Evolutionary conservation across 2,113 vertebrate species (phyloP).

Genomic region (Tyrannus savana): DNA sequence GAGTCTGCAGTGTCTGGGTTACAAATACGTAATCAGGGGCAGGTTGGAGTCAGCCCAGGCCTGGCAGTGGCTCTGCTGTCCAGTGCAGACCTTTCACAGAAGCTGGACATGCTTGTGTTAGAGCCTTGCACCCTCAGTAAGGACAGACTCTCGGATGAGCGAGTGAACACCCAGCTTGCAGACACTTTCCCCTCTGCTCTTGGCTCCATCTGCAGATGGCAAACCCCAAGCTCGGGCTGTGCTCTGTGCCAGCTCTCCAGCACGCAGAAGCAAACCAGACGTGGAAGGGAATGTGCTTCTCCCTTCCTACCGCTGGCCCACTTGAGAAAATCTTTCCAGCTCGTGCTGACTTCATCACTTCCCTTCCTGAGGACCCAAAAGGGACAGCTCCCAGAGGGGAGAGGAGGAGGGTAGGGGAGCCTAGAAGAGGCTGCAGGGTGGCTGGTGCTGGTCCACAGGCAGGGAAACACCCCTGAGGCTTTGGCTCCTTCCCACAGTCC

Average conservation of each 20-base stretch:
- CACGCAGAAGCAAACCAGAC: not conserved
- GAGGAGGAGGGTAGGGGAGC: not conserved
- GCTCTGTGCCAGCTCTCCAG: not conserved
- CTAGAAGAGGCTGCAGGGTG: not conserved
- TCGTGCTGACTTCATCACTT: constrained; percentile 1
- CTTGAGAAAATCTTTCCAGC: constrained; percentile 5
- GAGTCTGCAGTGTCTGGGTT: not conserved
- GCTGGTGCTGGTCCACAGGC: not conserved
- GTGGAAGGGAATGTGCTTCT: not conserved
- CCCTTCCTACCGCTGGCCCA: not conserved
- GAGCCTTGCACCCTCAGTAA: not conserved
- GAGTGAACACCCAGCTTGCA: not conserved
- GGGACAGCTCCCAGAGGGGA: not conserved
- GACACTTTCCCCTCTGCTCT: not conserved
- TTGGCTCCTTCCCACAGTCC: not conserved
- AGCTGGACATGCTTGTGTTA: not conserved
- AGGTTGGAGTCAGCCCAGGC: not conserved
- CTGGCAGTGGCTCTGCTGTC: not conserved
- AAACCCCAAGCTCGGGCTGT: not conserved
- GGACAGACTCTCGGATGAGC: not conserved
- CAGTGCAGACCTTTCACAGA: not conserved
- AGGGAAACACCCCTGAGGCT: not conserved
- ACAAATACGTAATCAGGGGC: not conserved
- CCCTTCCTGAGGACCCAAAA: not conserved
- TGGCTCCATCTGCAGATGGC: not conserved